Percentiles rank a stretch among this genome's conserved stretches.
phyloP scores from a whole-genome alignment of 2,797 vertebrate genomes.

The Mionectes olivaceus region DNA sequence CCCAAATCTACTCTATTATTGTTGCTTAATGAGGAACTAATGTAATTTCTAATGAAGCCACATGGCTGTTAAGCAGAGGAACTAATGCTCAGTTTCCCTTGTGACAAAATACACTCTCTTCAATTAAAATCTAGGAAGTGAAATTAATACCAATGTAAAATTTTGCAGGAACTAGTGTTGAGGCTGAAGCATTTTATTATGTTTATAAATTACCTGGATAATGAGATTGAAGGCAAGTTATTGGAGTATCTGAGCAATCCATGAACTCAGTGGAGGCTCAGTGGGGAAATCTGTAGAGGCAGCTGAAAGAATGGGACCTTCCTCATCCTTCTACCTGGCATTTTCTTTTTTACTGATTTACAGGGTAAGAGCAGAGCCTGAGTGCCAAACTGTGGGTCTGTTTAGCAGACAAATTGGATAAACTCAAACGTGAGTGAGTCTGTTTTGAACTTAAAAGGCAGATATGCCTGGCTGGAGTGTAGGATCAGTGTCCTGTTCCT shows the following conservation, averaged over 20 bases:
- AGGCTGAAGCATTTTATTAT: constrained; percentile 55
- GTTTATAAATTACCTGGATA: constrained; percentile 37
- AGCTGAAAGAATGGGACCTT: background rate
- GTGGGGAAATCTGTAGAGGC: background rate
- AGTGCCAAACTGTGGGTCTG: background rate
- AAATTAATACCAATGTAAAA: constrained; percentile 71
- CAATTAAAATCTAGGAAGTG: constrained; percentile 74
- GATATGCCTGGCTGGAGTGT: background rate
- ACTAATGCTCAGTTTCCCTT: constrained; percentile 69
- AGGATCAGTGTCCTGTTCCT: background rate
- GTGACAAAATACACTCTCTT: constrained; percentile 56
- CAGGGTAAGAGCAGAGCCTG: background rate
- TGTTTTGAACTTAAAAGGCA: background rate
- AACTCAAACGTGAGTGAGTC: background rate
- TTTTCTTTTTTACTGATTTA: background rate
- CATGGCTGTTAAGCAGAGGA: constrained; percentile 56
- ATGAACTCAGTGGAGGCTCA: background rate
- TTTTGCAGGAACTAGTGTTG: constrained; percentile 47
- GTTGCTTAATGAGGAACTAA: constrained; percentile 76
- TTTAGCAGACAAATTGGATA: background rate
- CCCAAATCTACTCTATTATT: constrained; percentile 65
- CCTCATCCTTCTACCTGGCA: background rate
- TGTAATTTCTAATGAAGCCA: constrained; percentile 76
- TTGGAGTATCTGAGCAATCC: background rate
- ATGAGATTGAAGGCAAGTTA: constrained; percentile 20